A percentile compares a stretch with the other conserved stretches of the same genome.
phyloP scores from a whole-genome alignment of 2,113 vertebrate species.

The Paratilapia polleni region DNA sequence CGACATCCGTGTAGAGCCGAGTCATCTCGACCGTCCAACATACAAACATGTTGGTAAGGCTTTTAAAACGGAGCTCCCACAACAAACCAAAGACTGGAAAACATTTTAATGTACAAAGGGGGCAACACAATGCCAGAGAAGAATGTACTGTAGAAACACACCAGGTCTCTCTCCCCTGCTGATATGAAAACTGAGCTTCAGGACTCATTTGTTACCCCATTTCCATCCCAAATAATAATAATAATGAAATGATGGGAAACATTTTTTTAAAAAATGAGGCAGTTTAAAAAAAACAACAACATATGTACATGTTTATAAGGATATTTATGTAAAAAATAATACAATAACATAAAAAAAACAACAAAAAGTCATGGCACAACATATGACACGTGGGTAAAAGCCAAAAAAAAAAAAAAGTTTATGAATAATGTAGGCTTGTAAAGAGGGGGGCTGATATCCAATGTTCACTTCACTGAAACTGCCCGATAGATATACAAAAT shows the following conservation, averaged over 20 bases:
- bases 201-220: constrained; percentile 51
- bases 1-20: not conserved
- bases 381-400: constrained; percentile 77
- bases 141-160: constrained; percentile 50
- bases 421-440: constrained; percentile 77
- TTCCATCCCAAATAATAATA: constrained; percentile 65
- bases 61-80: constrained; percentile 76
- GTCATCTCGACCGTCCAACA: constrained; percentile 27
- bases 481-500: constrained; percentile 86
- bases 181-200: constrained; percentile 61
- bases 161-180: constrained; percentile 48
- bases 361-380: constrained; percentile 80
- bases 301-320: constrained; percentile 83
- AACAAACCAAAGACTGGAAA: constrained; percentile 41
- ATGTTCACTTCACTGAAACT: constrained; percentile 85
- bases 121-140: constrained; percentile 48
- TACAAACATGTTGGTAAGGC: constrained; percentile 73
- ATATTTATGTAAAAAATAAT: constrained; percentile 82
- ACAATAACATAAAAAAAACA: constrained; percentile 76
- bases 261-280: constrained; percentile 75
- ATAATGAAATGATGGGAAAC: constrained; percentile 61
- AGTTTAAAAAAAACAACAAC: constrained; percentile 65
- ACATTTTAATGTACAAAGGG: constrained; percentile 61
- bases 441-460: constrained; percentile 70
- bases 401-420: constrained; percentile 68